Conservation (phyloP, 2,888 invertebrate species). For the Pristionchus mayeri region DNA sequence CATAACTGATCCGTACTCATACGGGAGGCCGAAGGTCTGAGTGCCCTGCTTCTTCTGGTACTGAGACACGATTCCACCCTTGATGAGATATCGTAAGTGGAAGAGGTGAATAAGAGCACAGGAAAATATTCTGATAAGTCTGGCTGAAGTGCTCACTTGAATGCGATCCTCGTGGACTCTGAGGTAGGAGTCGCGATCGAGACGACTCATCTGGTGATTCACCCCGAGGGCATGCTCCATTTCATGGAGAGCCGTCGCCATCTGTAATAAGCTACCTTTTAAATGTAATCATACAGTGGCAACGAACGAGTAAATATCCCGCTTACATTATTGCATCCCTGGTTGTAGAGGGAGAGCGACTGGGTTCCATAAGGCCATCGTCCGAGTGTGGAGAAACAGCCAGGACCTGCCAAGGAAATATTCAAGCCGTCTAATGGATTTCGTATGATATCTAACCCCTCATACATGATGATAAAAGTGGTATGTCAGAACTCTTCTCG, state of each 20-base stretch:
- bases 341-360: conserved; percentile 33
- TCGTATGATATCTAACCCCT: background rate
- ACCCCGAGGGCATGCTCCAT: conserved; percentile 35
- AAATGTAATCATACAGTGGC: background rate
- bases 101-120: too few species aligned
- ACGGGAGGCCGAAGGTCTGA: conserved; percentile 44
- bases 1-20: conserved; percentile 42
- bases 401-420: background rate
- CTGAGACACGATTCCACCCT: conserved; percentile 13
- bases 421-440: background rate
- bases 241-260: conserved; percentile 17
- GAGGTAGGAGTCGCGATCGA: conserved; percentile 28
- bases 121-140: too few species aligned
- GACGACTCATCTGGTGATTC: conserved; percentile 33
- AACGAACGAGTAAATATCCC: too few species aligned
- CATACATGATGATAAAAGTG: too few species aligned
- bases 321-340: conserved; percentile 41
- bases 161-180: conserved; percentile 21
- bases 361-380: background rate
- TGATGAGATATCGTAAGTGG: too few species aligned
- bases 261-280: background rate
- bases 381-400: conserved; percentile 34
- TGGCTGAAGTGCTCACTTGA: background rate
- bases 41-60: conserved; percentile 37
- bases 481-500: too few species aligned